Conservation (phyloP, 37 sponge, comb jelly and placozoan genomes). For the Mnemiopsis leidyi region DNA sequence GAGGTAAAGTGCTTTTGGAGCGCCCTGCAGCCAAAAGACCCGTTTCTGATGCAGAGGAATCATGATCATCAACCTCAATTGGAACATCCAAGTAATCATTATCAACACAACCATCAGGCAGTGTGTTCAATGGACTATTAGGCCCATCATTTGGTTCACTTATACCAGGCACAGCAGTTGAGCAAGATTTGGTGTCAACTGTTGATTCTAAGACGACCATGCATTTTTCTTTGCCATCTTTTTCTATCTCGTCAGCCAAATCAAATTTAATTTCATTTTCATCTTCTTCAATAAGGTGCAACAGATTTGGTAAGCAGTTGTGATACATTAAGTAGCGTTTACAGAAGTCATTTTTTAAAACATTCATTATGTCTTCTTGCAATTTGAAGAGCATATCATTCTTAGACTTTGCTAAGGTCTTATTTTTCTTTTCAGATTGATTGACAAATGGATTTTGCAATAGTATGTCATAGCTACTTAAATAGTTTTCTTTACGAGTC, state of each 20-base stretch:
- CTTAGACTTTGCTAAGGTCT: background rate
- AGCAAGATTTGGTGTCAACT: background rate
- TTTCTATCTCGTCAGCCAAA: background rate
- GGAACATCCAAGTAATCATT: background rate
- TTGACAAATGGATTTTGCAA: conserved; percentile 40
- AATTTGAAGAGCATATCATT: background rate
- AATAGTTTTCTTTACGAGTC: conserved; percentile 1
- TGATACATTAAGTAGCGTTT: conserved; percentile 11
- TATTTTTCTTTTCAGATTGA: background rate
- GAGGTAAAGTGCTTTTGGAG: conserved; percentile 52
- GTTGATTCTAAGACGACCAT: background rate
- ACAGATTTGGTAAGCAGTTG: conserved; percentile 10
- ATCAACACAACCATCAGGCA: background rate
- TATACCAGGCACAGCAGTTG: background rate
- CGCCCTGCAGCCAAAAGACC: conserved; percentile 2
- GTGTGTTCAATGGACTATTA: background rate
- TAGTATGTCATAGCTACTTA: conserved; percentile 30
- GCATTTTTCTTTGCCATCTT: background rate
- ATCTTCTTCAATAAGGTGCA: background rate
- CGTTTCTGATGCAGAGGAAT: background rate
- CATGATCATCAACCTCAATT: background rate
- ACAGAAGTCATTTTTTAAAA: conserved; percentile 42
- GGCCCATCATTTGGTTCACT: background rate
- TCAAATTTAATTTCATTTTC: background rate
- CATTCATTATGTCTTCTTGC: conserved; percentile 13